phyloP scores from a whole-genome alignment of 2,888 invertebrate genomes.

The Ditylenchus weischeri region DNA sequence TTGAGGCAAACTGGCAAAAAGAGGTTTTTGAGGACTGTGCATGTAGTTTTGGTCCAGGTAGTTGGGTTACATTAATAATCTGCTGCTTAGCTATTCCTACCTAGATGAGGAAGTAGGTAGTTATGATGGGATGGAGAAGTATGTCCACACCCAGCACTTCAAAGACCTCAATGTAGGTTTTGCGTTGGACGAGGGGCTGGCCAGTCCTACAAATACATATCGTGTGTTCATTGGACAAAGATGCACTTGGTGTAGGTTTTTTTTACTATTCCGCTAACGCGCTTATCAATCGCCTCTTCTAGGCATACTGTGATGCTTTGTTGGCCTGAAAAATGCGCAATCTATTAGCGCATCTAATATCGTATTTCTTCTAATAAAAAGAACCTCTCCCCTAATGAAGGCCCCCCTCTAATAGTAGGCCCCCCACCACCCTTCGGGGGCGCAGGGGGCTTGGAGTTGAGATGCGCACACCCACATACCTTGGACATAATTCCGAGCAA shows the following conservation, averaged over 20 bases:
- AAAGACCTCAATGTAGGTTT: slow-evolving; percentile 76
- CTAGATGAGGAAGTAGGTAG: slow-evolving; percentile 86
- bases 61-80: slow-evolving; percentile 1
- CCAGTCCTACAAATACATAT: slow-evolving; percentile 56
- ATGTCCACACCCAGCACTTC: slow-evolving; percentile 72
- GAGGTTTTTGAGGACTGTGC: slow-evolving; percentile 69
- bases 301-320: too few species aligned
- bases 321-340: too few species aligned
- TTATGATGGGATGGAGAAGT: slow-evolving; percentile 71
- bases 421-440: too few species aligned
- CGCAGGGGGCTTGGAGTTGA: too few species aligned
- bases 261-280: too few species aligned
- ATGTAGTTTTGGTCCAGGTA: slow-evolving; percentile 70
- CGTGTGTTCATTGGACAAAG: slow-evolving; percentile 65
- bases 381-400: too few species aligned
- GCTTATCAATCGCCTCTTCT: too few species aligned
- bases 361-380: too few species aligned
- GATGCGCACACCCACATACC: too few species aligned
- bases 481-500: too few species aligned
- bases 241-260: slow-evolving; percentile 74
- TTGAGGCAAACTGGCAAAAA: slow-evolving; percentile 65
- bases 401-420: too few species aligned
- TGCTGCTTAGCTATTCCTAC: slow-evolving; percentile 2
- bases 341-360: too few species aligned
- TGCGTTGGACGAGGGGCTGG: slow-evolving; percentile 77